Evolutionary conservation across 2,113 vertebrate genomes (phyloP).

Genomic region (Pangasianodon hypophthalmus): DNA sequence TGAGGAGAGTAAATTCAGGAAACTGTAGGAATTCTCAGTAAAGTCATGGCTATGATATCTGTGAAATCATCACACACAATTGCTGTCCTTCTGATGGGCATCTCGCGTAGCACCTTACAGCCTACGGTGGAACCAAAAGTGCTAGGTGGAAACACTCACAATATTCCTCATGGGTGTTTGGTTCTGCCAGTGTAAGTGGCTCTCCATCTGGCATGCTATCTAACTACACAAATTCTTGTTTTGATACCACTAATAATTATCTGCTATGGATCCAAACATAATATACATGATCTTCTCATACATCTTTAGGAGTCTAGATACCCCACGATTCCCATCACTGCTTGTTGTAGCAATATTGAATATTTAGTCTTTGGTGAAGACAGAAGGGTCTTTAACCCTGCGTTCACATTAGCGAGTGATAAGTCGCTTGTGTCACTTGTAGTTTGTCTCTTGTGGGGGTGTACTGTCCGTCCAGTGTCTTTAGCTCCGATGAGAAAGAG

Average conservation of each 20-base stretch:
- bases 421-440: neutral
- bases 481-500: neutral
- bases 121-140: neutral
- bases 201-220: neutral
- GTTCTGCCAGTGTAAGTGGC: neutral
- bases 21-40: too few relatives aligned
- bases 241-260: neutral
- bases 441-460: neutral
- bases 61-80: neutral
- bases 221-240: neutral
- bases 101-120: neutral
- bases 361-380: neutral
- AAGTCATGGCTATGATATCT: too few relatives aligned
- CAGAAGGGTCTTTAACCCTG: neutral
- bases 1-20: slow-evolving; percentile 57
- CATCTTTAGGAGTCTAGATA: neutral
- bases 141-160: neutral
- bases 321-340: neutral
- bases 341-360: neutral
- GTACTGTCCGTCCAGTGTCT: neutral
- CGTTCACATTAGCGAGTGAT: neutral
- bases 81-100: neutral
- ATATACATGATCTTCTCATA: neutral
- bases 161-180: neutral
- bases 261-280: neutral